phyloP scores from a whole-genome alignment of 2,113 vertebrate species.

The Girardinichthys multiradiatus region DNA sequence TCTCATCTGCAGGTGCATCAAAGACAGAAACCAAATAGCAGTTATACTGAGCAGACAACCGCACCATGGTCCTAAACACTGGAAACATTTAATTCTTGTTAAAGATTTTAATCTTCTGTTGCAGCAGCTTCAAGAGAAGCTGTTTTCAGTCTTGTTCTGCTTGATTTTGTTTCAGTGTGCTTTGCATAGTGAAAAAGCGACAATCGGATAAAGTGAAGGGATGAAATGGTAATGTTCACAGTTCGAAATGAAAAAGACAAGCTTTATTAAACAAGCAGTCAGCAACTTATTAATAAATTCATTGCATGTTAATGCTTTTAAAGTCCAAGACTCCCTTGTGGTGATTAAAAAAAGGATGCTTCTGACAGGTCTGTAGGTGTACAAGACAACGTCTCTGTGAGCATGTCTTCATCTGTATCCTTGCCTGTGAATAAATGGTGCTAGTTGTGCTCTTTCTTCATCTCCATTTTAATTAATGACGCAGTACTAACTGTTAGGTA shows the following conservation, averaged over 20 bases:
- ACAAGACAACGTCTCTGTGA: conserved; percentile 17
- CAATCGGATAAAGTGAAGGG: conserved; percentile 61
- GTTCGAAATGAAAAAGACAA: conserved; percentile 7
- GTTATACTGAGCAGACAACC: conserved; percentile 36
- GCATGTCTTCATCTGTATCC: conserved; percentile 12
- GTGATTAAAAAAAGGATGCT: conserved; percentile 25
- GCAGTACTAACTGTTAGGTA: background rate
- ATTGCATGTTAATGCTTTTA: conserved; percentile 9
- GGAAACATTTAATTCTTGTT: conserved; percentile 10
- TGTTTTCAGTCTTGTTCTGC: conserved; percentile 11
- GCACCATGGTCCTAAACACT: conserved; percentile 38
- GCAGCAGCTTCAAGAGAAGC: conserved; percentile 22
- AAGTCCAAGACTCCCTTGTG: conserved; percentile 6
- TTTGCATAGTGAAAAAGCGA: conserved; percentile 52
- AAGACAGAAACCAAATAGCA: conserved; percentile 52
- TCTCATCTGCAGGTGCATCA: conserved; percentile 57
- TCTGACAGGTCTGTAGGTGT: conserved; percentile 33
- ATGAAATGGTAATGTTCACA: conserved; percentile 11
- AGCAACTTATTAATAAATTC: background rate
- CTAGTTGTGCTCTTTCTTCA: conserved; percentile 15
- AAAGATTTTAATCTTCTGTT: conserved; percentile 16
- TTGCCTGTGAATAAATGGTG: conserved; percentile 29
- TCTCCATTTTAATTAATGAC: background rate
- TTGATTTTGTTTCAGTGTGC: conserved; percentile 24
- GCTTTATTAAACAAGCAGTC: conserved; percentile 46